A percentile compares a stretch with the other conserved stretches of the same genome.
Conservation (phyloP, 2,888 invertebrate genomes). For the Cantharis nigra region DNA sequence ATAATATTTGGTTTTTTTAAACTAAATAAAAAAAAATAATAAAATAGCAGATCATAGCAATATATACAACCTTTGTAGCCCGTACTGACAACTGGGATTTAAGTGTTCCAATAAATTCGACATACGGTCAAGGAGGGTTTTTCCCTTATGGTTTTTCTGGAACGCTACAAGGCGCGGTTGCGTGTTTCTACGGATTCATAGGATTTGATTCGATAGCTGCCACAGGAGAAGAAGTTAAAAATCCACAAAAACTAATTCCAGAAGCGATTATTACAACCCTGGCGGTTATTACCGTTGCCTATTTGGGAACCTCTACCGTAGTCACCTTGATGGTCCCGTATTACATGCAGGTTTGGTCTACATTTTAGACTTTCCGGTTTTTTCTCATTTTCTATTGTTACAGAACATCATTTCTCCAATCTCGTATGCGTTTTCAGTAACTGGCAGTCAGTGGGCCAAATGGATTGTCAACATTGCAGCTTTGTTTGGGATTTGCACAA, state of each 20-base stretch:
- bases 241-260: neutral
- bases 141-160: neutral
- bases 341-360: neutral
- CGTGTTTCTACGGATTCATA: neutral
- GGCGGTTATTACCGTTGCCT: neutral
- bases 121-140: neutral
- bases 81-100: neutral
- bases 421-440: constrained; percentile 74
- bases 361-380: fast-evolving
- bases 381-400: constrained; percentile 33
- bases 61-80: neutral
- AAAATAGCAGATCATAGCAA: too few relatives aligned
- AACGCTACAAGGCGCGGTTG: neutral
- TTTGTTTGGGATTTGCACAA: constrained; percentile 82
- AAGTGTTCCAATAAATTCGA: neutral
- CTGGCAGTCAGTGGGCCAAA: constrained; percentile 78
- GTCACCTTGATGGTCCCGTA: neutral
- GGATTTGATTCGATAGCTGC: neutral
- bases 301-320: neutral
- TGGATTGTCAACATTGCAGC: constrained; percentile 86
- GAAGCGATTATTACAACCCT: neutral
- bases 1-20: too few relatives aligned
- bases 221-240: neutral
- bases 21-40: too few relatives aligned
- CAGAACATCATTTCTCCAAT: constrained; percentile 79